Percentiles rank a stretch among this genome's conserved stretches.
Conservation (phyloP, 2,113 vertebrate genomes). For the Upupa epops region DNA sequence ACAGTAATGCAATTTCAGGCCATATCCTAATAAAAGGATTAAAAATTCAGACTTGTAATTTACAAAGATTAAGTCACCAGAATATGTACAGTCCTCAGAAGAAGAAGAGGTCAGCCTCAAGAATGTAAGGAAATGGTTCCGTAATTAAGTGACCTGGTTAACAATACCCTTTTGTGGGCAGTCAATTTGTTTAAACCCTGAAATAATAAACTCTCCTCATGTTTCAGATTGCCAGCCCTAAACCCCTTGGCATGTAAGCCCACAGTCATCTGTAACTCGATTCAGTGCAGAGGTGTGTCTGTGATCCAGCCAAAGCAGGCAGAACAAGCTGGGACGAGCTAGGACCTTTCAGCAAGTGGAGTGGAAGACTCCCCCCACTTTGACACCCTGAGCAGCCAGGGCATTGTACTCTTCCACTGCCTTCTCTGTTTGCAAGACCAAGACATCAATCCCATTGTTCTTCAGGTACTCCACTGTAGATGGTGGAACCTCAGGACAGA, state of each 20-base stretch:
- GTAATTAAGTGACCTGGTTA: not conserved
- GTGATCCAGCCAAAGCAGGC: not conserved
- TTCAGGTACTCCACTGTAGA: conserved; percentile 86
- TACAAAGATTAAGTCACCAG: not conserved
- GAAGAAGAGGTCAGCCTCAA: not conserved
- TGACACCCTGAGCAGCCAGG: conserved; percentile 81
- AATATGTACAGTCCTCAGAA: not conserved
- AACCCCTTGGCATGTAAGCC: not conserved
- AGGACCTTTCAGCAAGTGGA: conserved; percentile 85
- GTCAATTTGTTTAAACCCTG: not conserved
- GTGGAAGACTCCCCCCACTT: conserved; percentile 93
- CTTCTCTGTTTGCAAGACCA: conserved; percentile 87
- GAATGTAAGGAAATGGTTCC: not conserved
- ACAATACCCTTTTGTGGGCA: not conserved
- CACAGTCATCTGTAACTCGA: not conserved
- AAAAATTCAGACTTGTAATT: not conserved
- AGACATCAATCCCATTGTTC: conserved; percentile 81
- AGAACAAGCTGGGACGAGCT: accelerated
- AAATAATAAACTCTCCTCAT: not conserved
- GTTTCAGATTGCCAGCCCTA: not conserved
- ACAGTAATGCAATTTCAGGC: not conserved
- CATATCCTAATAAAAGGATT: not conserved
- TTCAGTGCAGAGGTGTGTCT: not conserved
- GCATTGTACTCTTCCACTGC: conserved; percentile 90
- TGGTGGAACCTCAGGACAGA: conserved; percentile 79